phyloP scores from a whole-genome alignment of 53 echinoderm and acorn worm species.

The Crossaster papposus region DNA sequence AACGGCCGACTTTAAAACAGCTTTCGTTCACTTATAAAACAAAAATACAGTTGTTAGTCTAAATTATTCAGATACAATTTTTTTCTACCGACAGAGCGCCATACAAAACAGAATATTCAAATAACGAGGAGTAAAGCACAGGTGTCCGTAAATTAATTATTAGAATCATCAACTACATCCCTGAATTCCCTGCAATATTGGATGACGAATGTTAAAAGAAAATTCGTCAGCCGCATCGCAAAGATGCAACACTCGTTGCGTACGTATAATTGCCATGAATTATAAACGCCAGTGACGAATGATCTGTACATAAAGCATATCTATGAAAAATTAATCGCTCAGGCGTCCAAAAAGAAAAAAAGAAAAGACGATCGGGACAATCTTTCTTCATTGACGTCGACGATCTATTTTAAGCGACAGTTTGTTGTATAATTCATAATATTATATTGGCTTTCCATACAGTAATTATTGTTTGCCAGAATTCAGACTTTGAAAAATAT shows the following conservation, averaged over 20 bases:
- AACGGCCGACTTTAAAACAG: too few species aligned
- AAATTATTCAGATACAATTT: too few species aligned
- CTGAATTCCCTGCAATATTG: too few species aligned
- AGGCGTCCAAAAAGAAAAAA: neutral
- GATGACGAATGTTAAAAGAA: neutral
- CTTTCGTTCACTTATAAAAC: too few species aligned
- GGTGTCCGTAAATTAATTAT: too few species aligned
- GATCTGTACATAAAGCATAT: neutral
- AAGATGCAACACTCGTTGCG: neutral
- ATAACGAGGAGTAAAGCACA: too few species aligned
- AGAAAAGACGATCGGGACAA: neutral
- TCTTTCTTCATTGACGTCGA: neutral
- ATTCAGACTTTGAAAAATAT: neutral
- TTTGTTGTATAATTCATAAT: neutral
- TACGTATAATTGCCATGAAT: neutral
- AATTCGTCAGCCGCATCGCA: neutral
- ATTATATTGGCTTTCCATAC: neutral
- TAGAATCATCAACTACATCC: too few species aligned
- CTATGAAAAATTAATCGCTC: conserved; percentile 5
- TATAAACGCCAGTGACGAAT: neutral
- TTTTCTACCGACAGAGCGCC: too few species aligned
- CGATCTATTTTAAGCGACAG: neutral
- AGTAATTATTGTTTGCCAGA: neutral
- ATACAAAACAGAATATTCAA: too few species aligned
- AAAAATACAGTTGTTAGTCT: too few species aligned